These are phyloP conservation scores for Caerostris extrusa DNA, from an alignment of 1,140 invertebrate species.

Conservation along the genomic window DNA sequence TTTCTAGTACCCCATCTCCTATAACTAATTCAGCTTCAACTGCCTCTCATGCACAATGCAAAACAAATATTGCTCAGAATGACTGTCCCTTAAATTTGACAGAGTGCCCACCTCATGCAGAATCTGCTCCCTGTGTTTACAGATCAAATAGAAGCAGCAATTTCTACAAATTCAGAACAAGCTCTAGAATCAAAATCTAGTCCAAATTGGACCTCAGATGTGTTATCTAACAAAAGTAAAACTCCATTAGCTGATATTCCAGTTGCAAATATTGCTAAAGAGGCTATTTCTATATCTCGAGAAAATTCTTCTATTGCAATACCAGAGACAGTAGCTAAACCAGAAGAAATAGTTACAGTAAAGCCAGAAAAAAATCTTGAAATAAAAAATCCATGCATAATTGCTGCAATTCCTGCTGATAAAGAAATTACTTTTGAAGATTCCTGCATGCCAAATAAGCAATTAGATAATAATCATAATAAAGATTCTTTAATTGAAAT, in stretches of 20 bases:
- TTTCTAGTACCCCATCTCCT: neutral
- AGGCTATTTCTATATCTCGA: neutral
- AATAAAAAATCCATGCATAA: conserved; percentile 20
- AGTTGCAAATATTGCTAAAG: neutral
- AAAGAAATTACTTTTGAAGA: neutral
- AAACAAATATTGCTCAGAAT: conserved; percentile 35
- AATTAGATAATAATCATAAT: neutral
- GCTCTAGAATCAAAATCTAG: conserved; percentile 51
- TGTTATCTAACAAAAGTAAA: neutral
- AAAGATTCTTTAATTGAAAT: neutral
- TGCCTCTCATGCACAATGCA: conserved; percentile 32
- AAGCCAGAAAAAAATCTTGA: conserved; percentile 10
- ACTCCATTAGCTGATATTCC: neutral
- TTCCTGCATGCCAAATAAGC: neutral
- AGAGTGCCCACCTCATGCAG: conserved; percentile 70
- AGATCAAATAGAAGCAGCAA: conserved; percentile 69
- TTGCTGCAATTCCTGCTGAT: neutral
- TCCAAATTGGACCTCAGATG: neutral
- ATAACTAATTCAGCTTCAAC: conserved; percentile 20
- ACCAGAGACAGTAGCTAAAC: neutral
- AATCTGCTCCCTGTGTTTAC: conserved; percentile 69
- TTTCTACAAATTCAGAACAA: conserved; percentile 73
- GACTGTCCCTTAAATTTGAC: conserved; percentile 12
- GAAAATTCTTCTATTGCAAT: neutral
- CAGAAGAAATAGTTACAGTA: neutral